A percentile compares a stretch with the other conserved stretches of the same genome.
These are phyloP conservation scores for Chelon labrosus DNA, from an alignment of 2,797 vertebrate species.

Conservation along the genomic window DNA sequence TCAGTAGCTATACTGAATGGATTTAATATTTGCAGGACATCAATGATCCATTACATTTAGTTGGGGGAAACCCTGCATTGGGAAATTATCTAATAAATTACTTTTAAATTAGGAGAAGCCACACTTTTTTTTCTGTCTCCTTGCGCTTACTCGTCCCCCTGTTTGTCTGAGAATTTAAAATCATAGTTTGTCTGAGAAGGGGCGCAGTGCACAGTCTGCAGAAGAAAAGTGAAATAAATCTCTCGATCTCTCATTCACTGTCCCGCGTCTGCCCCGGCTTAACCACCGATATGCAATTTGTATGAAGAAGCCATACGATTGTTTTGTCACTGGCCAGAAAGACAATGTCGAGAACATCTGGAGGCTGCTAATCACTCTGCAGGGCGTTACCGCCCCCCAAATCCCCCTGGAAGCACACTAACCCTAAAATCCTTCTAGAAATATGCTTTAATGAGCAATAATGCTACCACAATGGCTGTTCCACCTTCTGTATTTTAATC, in stretches of 20 bases:
- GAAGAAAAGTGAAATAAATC: background rate
- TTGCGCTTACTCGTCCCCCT: too few species aligned
- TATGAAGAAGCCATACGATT: conserved; percentile 33
- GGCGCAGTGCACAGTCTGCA: too few species aligned
- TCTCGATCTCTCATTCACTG: background rate
- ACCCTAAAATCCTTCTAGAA: conserved; percentile 64
- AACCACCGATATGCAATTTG: background rate
- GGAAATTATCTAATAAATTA: too few species aligned
- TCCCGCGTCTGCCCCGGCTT: background rate
- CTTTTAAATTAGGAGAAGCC: too few species aligned
- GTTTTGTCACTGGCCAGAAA: conserved; percentile 55
- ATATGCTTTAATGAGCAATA: conserved; percentile 77
- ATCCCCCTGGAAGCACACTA: conserved; percentile 55
- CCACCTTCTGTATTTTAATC: conserved; percentile 77
- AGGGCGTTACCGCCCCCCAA: conserved; percentile 34
- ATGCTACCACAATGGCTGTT: conserved; percentile 64
- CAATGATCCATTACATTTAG: background rate
- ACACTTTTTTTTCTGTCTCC: too few species aligned
- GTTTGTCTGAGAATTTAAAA: too few species aligned
- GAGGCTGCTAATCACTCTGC: conserved; percentile 62
- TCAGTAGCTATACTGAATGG: too few species aligned
- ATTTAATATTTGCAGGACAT: background rate
- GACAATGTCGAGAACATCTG: conserved; percentile 71
- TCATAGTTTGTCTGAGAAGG: too few species aligned
- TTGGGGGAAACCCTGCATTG: too few species aligned